Percentiles rank a stretch among this genome's conserved stretches.
Conservation (phyloP, 2,797 vertebrate species). For the Limosa lapponica region DNA sequence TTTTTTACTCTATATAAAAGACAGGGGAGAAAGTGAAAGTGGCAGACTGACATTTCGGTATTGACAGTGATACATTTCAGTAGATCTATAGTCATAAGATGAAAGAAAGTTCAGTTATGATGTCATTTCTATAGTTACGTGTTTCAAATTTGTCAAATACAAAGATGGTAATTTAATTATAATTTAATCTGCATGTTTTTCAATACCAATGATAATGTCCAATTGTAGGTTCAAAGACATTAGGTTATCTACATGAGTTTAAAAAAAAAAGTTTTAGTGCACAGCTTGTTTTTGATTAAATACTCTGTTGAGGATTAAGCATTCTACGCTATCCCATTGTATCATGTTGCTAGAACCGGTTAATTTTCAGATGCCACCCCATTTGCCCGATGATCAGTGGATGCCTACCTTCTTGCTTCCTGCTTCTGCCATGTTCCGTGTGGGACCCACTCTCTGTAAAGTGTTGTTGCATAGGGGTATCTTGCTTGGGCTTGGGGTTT, state of each 20-base stretch:
- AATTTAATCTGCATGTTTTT: not conserved
- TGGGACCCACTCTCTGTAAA: not conserved
- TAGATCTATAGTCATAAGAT: not conserved
- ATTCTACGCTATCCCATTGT: fast-evolving
- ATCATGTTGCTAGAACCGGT: not conserved
- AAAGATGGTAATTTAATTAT: not conserved
- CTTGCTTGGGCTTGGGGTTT: fast-evolving
- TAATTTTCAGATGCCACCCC: not conserved
- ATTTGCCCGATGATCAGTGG: fast-evolving
- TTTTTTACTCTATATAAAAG: not conserved
- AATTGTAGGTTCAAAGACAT: not conserved
- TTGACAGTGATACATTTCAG: not conserved
- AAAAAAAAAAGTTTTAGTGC: not conserved
- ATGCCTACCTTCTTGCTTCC: not conserved
- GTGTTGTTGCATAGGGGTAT: fast-evolving
- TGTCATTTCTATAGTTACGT: not conserved
- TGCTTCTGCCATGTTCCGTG: not conserved
- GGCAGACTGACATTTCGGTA: not conserved
- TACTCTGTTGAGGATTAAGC: not conserved
- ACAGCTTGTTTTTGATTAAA: not conserved
- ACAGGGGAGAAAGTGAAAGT: not conserved
- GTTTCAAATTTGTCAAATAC: not conserved
- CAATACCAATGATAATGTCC: not conserved
- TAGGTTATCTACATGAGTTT: not conserved
- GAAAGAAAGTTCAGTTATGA: not conserved